A percentile compares a stretch with the other conserved stretches of the same genome.
Conservation (phyloP, 2,113 vertebrate genomes). For the Nycticryphes semicollaris region DNA sequence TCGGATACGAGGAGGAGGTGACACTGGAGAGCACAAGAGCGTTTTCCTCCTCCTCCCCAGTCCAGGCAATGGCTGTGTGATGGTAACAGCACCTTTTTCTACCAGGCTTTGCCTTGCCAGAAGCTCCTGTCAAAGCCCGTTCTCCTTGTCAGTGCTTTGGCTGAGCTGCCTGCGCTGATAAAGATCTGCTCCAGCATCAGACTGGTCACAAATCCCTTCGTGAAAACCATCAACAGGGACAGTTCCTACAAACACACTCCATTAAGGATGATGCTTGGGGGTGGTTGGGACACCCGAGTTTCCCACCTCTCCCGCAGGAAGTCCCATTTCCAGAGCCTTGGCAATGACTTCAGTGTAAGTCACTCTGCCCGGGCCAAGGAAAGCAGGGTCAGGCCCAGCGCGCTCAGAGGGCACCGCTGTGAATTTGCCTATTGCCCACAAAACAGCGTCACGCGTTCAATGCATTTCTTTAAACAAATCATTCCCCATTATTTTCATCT, state of each 20-base stretch:
- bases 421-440: neutral
- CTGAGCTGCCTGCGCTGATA: neutral
- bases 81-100: neutral
- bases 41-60: neutral
- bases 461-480: constrained; percentile 70
- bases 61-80: rapidly evolving
- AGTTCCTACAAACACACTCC: neutral
- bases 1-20: neutral
- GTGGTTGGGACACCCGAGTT: neutral
- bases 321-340: neutral
- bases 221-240: neutral
- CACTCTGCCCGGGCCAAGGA: neutral
- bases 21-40: neutral
- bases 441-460: neutral
- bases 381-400: neutral
- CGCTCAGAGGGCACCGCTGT: rapidly evolving
- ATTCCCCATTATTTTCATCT: neutral
- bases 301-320: neutral
- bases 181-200: neutral
- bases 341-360: rapidly evolving
- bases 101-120: neutral
- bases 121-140: rapidly evolving
- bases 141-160: neutral
- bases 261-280: neutral
- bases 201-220: neutral